Base-by-base conservation (phyloP, 2,113 vertebrate species). In the Odontophorus gujanensis region DNA sequence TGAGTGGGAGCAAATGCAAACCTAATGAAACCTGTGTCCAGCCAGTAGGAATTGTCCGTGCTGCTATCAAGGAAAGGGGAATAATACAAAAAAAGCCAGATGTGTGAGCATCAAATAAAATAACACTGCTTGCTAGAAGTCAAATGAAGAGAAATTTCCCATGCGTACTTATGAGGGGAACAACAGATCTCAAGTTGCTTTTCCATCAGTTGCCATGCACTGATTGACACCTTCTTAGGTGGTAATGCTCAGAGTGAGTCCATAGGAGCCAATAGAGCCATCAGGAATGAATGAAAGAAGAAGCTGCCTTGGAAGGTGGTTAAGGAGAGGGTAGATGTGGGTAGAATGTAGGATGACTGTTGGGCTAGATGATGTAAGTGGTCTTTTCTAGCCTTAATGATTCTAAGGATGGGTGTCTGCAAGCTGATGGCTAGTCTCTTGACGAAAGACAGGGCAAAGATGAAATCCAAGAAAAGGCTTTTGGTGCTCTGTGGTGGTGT, bases 1-100 rank as follows among this genome's bases (percentile, higher is more conserved):
- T 69, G 59, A 87, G 34, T 25, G 13, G 67, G 69, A 87, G 51
- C 74, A 95, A 92, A 91, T 42, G 91, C 55, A 91, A 85, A 55
- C 22, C 20, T 51, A 89, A 92, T 63, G 55, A 85, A 92, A 92
- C 77, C 63, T 50, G 28, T 34, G 65, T 57, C 36, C 55, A 72
- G 59, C 42, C 80, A 68, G 42, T 59, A 91, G 38, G 63, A 91
- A 63, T 51, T 55, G 28, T 61, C 50, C 21, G 24, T 57, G 38
- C 21, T 47, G 53, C 16, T 11, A 1, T 57, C 58, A 76, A 81
- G 93, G 66, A 65, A 75, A 81, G 16, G 2, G 45, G 45, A 91
- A 71, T 68, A 61, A 50, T n/a, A 38, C 22, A 84, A 53, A 86
- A 47, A 30, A 79, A 92, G 38, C 1, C 0, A 61, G 78, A 25